Base-by-base conservation (phyloP, 2,888 invertebrate genomes). In the Eremobia ochroleuca region DNA sequence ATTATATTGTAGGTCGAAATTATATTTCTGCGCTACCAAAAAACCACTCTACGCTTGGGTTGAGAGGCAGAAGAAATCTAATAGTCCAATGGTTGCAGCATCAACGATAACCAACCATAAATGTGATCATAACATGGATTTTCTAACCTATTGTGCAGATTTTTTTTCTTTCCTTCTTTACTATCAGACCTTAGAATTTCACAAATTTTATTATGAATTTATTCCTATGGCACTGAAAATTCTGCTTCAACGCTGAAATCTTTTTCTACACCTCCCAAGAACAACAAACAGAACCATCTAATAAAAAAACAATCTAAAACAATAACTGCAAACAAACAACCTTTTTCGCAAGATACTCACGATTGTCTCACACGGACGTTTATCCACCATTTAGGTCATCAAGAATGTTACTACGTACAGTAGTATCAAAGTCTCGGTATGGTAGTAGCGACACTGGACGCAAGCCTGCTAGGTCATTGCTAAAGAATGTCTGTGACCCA, bases 401-500 rank as follows among this genome's bases (percentile, higher is more conserved):
- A 83, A 76, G 83, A 67, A 73, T 71, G 62, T 18, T 59, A 70
- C 80, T 69, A 43, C 52, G 59, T 71, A 67, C 52, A 73, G 58
- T 58, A 67, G 28, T 76, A 76, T 64, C 21, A 76, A 40, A 34
- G 61, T 69, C 64, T 81, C 37, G 61, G 9, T 21, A 2, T n/a
- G 73, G 49, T 79, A n/a, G 55, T n/a, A 66, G 34, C 9, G 25
- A 4, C 15, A 62, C 70, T 76, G 72, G 69, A 76, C 58, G 43
- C 9, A 5, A 68, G 52, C 8, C 43, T 40, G 79, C 80, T 74
- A 66, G 82, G 78, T 76, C 82, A 85, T 72, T 52, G 62, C 76
- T 72, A 58, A 81, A 66, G 84, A 85, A 85, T 85, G 82, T 76
- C 61, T 77, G 66, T 80, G 85, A 77, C 81, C 81, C 55, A 81